Evolutionary conservation across 1,140 invertebrate species (phyloP), one percentile per base, ranked within the genome.

Genomic region (Asbolus verrucosus): DNA sequence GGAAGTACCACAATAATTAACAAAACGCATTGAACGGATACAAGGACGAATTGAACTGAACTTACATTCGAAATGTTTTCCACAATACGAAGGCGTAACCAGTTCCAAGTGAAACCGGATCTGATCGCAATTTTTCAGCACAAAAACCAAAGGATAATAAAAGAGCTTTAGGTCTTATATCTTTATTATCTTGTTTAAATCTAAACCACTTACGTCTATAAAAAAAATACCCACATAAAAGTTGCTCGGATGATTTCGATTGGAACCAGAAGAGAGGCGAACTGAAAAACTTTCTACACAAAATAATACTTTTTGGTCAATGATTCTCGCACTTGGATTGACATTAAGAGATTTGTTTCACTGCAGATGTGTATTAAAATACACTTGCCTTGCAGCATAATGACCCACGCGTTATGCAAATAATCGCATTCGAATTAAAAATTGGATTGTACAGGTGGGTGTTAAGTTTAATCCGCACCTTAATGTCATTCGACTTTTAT

Each of bases 91-190:
- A 41, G 61, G 61, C 61, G 61, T 63, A 63, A 63, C 61, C 61
- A 63, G 61, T 63, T 62, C 61, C 39, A 63, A 63, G 31, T 38
- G 33, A 63, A 63, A 63, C 61, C 61, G 61, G 61, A 63, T 63
- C 33, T 39, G 61, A 63, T 39, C 31, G 61, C 39, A 18, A 39
- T 63, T 63, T 63, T 63, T 63, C 46, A 27, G 46, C 46, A 54
- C 27, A 54, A 54, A 54, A 54, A 54, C 46, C 46, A 54, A 54
- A 54, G 46, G 46, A 54, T 54, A 54, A 54, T 54, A 54, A 54
- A 54, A 54, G 46, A 54, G 46, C 21, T 54, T 54, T 54, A 27
- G 16, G 43, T 50, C 43, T 54, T 21, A 54, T 54, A 54, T 54
- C 46, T 54, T 54, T 54, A 54, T 54, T 54, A 54, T 54, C 46